Base-by-base conservation (phyloP, 2,797 vertebrate genomes). In the Chelmon rostratus region DNA sequence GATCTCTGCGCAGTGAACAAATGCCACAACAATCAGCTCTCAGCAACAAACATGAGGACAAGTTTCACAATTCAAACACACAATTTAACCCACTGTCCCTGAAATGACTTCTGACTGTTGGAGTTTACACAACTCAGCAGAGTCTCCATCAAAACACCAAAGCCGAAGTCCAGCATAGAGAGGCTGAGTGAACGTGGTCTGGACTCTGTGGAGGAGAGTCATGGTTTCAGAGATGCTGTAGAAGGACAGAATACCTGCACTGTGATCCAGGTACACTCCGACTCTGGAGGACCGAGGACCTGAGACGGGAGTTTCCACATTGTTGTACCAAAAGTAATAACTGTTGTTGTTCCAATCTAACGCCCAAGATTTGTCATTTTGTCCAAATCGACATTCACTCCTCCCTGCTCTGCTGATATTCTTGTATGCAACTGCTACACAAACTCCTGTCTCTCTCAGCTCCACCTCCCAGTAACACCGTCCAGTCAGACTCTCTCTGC, bases 391-490 rank as follows among this genome's bases (percentile, higher is more conserved):
- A 57, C 38, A 46, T 25, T 71, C 19, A 5, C 7, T 1, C 1
- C 4, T 1, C 4, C 19, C 40, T 15, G 6, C 15, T 69, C 65
- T 56, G 8, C 12, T 28, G 52, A 63, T 68, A 19, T 42, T 33
- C 46, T 57, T 77, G 40, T 77, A 78, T 21, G 81, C 0, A 1
- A 83, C 76, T 58, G 66, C 70, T 8, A 78, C 1, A 19, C 2
- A 2, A 64, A 54, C 25, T 28, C 1, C n/a, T n/a, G n/a, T 0
- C 0, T 18, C 63, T 12, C 3, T 50, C 70, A 58, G 37, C 65
- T 58, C 40, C 71, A 80, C 71, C 37, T 80, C 71, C 73, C 79
- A 82, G 68, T 77, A 77, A 73, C 63, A 75, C 18, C 50, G 58
- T 57, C 79, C 74, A 35, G 73, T 67, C 57, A 82, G 68, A 73